Conservation (phyloP, 2,113 vertebrate genomes). For the Cyanoderma ruficeps region DNA sequence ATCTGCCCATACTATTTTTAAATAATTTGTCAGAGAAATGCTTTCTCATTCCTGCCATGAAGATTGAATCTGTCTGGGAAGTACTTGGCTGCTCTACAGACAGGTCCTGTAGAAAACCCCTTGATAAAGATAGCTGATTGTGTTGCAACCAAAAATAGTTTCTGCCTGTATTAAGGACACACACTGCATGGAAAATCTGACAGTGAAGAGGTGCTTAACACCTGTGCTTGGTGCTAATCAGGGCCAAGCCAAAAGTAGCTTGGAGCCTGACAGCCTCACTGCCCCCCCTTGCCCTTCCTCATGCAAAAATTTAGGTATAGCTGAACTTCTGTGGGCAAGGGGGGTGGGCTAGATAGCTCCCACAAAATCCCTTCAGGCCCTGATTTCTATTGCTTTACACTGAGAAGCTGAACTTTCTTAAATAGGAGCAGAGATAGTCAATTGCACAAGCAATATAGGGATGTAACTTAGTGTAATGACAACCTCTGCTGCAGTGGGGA, state of each 20-base stretch:
- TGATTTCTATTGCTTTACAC: neutral
- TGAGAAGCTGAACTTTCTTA: neutral
- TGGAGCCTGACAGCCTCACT: neutral
- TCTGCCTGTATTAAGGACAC: slow-evolving; percentile 3
- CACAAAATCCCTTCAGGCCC: neutral
- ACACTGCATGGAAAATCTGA: slow-evolving; percentile 40
- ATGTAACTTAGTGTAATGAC: neutral
- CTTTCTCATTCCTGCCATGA: slow-evolving; percentile 26
- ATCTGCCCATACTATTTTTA: slow-evolving; percentile 39
- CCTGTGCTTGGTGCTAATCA: slow-evolving; percentile 27
- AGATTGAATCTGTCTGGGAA: slow-evolving; percentile 17
- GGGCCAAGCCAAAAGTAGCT: slow-evolving; percentile 5
- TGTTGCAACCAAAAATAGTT: slow-evolving; percentile 43
- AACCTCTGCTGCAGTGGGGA: neutral
- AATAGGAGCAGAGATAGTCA: neutral
- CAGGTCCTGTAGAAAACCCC: slow-evolving; percentile 11
- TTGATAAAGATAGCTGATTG: slow-evolving; percentile 50
- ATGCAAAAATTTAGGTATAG: neutral
- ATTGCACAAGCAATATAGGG: neutral
- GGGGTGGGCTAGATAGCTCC: neutral
- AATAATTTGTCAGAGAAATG: slow-evolving; percentile 51
- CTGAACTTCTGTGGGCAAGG: neutral
- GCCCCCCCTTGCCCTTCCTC: neutral
- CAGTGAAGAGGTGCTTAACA: neutral
- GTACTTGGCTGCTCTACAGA: slow-evolving; percentile 24